Evolutionary conservation across 1,140 invertebrate species (phyloP), one percentile per base, ranked within the genome.

Genomic region (Pissodes strobi): DNA sequence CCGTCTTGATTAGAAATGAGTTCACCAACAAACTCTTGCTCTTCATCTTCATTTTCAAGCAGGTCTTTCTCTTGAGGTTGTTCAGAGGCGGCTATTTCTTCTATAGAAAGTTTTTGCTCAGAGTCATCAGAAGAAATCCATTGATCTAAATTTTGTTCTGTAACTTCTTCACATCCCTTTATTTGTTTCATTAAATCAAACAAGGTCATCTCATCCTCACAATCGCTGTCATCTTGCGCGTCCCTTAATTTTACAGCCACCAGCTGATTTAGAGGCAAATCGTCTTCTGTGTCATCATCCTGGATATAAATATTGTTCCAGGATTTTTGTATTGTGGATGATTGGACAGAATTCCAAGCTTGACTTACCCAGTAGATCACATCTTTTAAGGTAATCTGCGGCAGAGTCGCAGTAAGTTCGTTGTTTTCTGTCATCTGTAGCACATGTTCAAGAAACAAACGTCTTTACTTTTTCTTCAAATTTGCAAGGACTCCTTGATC

Each of bases 401-500:
- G 10, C 21, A 48, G 9, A n/a, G 13, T 21, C 6, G 9, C n/a
- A 25, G 5, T 23, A 45, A 27, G n/a, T n/a, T 58, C 34, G 17
- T 46, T 15, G 19, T 39, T 34, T 23, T 45, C 39, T 25, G 25
- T 46, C 5, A 37, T 17, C 53, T 39, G 15, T 46, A 39, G 45
- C 13, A 55, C 19, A 56, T 51, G 22, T 30, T 51, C 6, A 51
- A 25, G 48, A 51, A 19, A 51, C 9, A 51, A 51, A 46, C 43
- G 43, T 22, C 15, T 46, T 10, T 46, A 46, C n/a, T 27, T 76
- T 76, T 76, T 30, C 19, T 51, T 51, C 9, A 76, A 72, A 51
- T 70, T 76, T 61, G 69, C 41, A 23, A 76, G 70, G 52, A 73
- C 69, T 46, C 73, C 72, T 65, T 77, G 72, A 68, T 75, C 70